These are phyloP conservation scores for Apteryx owenii DNA, from an alignment of 2,113 vertebrate species.

Conservation along the genomic window DNA sequence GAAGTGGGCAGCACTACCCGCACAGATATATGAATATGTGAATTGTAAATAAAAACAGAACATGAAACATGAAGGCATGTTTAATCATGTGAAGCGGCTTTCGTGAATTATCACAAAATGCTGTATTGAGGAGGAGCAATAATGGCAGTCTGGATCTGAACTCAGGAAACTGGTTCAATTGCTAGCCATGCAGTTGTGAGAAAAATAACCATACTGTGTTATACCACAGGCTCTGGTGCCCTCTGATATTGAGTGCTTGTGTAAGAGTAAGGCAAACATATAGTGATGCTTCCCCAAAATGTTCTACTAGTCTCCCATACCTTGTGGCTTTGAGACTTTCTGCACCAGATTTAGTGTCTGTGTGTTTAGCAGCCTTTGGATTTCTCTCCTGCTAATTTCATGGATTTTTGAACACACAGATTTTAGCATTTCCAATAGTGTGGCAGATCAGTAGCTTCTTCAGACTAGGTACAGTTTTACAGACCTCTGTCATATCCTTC, in stretches of 20 bases:
- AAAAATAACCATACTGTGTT: too few species aligned
- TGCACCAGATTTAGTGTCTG: background rate
- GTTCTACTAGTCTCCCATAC: background rate
- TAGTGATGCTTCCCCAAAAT: background rate
- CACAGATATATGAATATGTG: background rate
- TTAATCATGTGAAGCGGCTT: background rate
- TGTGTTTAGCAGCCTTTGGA: background rate
- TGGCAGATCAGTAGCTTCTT: background rate
- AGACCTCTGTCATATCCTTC: background rate
- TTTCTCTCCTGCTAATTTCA: background rate
- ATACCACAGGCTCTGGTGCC: background rate
- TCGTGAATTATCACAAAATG: background rate
- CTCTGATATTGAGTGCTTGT: background rate
- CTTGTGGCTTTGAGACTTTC: background rate
- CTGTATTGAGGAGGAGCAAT: background rate
- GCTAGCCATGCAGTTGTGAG: background rate
- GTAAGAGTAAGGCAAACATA: background rate
- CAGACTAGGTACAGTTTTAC: background rate
- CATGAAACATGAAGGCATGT: background rate
- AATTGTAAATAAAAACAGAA: constrained; percentile 27
- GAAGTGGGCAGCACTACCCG: constrained; percentile 38
- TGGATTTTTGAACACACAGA: background rate
- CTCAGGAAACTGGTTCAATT: background rate
- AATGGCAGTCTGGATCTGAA: background rate
- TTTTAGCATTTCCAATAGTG: background rate